Evolutionary conservation across 2,888 invertebrate genomes (phyloP), one percentile per base, ranked within the genome.

Genomic region (Dicyrtoma fusca): DNA sequence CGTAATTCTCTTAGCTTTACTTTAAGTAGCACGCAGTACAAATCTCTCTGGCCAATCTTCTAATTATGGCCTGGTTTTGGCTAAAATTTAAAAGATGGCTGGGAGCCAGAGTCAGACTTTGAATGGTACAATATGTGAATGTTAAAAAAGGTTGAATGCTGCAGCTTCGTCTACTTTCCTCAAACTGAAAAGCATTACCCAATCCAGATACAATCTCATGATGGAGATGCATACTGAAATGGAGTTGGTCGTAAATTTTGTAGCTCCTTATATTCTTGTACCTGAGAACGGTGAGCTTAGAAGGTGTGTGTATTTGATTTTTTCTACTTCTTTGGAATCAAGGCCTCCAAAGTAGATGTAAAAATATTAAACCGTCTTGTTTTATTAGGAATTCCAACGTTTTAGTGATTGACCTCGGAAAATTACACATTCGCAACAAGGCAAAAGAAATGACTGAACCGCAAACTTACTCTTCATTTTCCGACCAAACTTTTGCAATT

Each of bases 201-300:
- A 95, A 0, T 86, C 94, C 2, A 97, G 97, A 2, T 88, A 98
- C 83, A 94, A 97, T 82, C 91, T 95, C 82, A 92, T 96, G 0
- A 92, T 99, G 63, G 91, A 95, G n/a, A 74, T 69, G 4, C 64
- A 74, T 44, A 74, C 74, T 0, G 76, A 77, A 68, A 64, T 76
- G 42, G 84, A 86, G 74, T 84, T 88, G 11, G 88, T 92, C 80
- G 88, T 99, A 1, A 88, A 92, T 82, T 87, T 98, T 44, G 89
- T 91, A 82, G 94, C 98, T 0, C 94, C 95, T 0, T 91, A 92
- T 81, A 86, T 99, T 65, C 89, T 98, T 62, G 85, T 99, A 76
- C 96, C 97, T 0, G 88, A 91, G 74, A 88, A 88, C 23, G 98
- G 98, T 11, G 86, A 89, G 25, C 92, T 90, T 84, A 87, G 83